A percentile compares a stretch with the other conserved stretches of the same genome.
phyloP scores from a whole-genome alignment of 2,113 vertebrate genomes.

The Phyllostomus hastatus region DNA sequence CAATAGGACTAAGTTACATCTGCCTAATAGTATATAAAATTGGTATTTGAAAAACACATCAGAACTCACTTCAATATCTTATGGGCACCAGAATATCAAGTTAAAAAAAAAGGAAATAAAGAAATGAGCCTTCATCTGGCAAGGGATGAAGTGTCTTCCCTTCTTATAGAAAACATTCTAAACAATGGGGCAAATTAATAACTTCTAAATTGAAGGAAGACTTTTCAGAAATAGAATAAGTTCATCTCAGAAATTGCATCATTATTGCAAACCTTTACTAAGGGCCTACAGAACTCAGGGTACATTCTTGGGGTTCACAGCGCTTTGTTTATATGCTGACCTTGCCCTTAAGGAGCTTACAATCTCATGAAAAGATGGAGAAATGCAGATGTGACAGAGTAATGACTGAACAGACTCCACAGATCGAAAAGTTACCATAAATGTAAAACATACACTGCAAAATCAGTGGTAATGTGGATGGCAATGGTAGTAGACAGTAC shows the following conservation, averaged over 20 bases:
- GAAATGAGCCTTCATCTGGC: neutral
- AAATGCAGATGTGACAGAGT: conserved; percentile 18
- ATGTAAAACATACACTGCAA: neutral
- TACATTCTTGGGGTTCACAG: conserved; percentile 26
- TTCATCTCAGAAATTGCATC: conserved; percentile 29
- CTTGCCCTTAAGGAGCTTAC: conserved; percentile 60
- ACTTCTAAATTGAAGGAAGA: neutral
- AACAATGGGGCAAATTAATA: neutral
- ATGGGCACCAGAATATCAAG: neutral
- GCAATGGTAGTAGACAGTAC: neutral
- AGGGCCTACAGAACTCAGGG: conserved; percentile 7
- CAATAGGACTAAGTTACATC: neutral
- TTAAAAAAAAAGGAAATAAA: neutral
- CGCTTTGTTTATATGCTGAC: conserved; percentile 41
- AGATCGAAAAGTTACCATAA: neutral
- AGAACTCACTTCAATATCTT: neutral
- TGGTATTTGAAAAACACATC: neutral
- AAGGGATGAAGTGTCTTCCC: neutral
- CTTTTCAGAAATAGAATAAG: conserved; percentile 12
- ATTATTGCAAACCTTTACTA: conserved; percentile 29
- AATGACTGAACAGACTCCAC: conserved; percentile 13
- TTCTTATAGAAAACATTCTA: neutral
- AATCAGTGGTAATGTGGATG: neutral
- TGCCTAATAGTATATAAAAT: neutral
- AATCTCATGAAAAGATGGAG: conserved; percentile 37